A percentile compares a stretch with the other conserved stretches of the same genome.
Evolutionary conservation across 2,888 invertebrate genomes (phyloP).

Genomic region (Formica aserva): DNA sequence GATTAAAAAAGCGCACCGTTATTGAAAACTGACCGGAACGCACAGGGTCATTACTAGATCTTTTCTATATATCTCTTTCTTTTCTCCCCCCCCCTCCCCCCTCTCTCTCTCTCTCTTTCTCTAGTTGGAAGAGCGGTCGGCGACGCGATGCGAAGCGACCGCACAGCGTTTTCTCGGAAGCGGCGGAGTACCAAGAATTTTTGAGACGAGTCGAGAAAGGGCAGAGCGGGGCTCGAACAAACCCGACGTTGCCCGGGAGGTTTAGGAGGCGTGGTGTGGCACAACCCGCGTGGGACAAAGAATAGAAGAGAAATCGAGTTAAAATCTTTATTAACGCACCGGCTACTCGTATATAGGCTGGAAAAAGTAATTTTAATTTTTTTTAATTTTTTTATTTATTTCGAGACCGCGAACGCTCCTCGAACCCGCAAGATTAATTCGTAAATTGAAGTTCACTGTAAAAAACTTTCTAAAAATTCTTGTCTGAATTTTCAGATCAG

Average conservation of each 20-base stretch:
- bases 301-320: conserved; percentile 35
- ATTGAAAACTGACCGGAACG: conserved; percentile 29
- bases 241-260: conserved; percentile 51
- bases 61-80: background rate
- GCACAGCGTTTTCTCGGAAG: conserved; percentile 62
- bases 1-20: conserved; percentile 24
- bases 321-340: conserved; percentile 54
- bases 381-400: background rate
- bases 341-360: conserved; percentile 1
- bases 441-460: no score
- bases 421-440: background rate
- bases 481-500: no score
- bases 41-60: conserved; percentile 10
- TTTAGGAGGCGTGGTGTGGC: conserved; percentile 57
- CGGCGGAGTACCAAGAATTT: conserved; percentile 62
- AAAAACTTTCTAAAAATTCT: no score
- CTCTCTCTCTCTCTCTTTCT: background rate
- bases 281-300: conserved; percentile 56
- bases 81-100: background rate
- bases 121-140: conserved; percentile 14
- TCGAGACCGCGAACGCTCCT: background rate
- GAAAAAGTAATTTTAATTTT: conserved; percentile 1
- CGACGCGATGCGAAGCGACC: conserved; percentile 41
- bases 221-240: conserved; percentile 49
- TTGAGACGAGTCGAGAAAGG: conserved; percentile 59